A percentile compares a stretch with the other conserved stretches of the same genome.
Conservation (phyloP, 2,888 invertebrate species). For the Leucoptera coffeella region DNA sequence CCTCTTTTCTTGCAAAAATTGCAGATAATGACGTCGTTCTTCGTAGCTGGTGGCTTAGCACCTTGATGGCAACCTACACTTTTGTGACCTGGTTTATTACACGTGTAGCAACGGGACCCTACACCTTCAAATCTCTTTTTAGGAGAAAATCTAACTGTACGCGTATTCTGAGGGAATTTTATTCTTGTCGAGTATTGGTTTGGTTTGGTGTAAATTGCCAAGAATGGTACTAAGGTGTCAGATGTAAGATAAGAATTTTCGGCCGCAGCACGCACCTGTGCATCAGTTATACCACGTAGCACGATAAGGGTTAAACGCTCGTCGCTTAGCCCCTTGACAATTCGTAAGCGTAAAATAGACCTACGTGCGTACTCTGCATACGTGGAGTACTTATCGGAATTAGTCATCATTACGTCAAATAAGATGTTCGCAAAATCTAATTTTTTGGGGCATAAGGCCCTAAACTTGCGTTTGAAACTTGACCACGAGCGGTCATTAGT, state of each 20-base stretch:
- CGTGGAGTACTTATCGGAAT: neutral
- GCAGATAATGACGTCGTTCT: too few species aligned
- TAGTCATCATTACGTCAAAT: neutral
- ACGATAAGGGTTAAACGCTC: neutral
- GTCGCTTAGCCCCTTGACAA: neutral
- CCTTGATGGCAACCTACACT: too few species aligned
- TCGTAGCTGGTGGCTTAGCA: too few species aligned
- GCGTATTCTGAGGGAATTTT: too few species aligned
- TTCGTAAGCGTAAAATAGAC: neutral
- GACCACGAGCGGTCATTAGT: neutral
- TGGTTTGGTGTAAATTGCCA: neutral
- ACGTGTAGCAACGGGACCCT: too few species aligned
- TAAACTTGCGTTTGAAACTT: slow-evolving; percentile 1
- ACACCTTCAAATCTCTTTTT: too few species aligned
- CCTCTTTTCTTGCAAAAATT: neutral
- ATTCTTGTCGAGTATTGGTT: neutral
- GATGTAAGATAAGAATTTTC: neutral
- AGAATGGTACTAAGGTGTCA: neutral
- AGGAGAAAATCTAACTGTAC: too few species aligned
- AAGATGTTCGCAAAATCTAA: slow-evolving; percentile 1
- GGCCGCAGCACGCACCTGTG: neutral
- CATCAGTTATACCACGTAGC: neutral
- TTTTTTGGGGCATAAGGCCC: neutral
- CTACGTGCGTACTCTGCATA: slow-evolving; percentile 1
- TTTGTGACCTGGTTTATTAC: too few species aligned